Conservation (phyloP, 1,140 invertebrate genomes). For the Homarus americanus region DNA sequence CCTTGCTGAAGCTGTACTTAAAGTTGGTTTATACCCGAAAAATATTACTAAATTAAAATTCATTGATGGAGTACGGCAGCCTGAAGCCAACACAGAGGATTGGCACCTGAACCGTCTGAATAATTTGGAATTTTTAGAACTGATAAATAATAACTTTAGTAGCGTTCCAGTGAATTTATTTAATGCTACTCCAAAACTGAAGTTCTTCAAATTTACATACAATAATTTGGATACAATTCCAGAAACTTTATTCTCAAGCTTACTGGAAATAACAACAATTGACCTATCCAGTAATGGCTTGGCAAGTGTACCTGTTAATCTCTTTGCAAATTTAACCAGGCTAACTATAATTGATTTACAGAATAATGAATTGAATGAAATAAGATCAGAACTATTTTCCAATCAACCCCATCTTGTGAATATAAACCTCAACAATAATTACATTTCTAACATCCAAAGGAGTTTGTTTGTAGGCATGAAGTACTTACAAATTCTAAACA, state of each 20-base stretch:
- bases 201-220: neutral
- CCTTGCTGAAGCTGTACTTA: constrained; percentile 24
- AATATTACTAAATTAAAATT: constrained; percentile 15
- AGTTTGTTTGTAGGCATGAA: constrained; percentile 32
- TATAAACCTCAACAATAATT: constrained; percentile 35
- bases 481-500: constrained; percentile 7
- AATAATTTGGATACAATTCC: constrained; percentile 3
- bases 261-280: neutral
- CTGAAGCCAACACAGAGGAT: neutral
- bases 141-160: constrained; percentile 5
- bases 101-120: constrained; percentile 25
- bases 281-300: constrained; percentile 18
- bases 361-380: constrained; percentile 24
- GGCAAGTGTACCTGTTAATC: neutral
- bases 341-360: constrained; percentile 23
- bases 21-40: constrained; percentile 13
- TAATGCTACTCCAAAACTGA: neutral
- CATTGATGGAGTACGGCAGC: neutral
- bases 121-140: neutral
- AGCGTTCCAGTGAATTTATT: neutral
- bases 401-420: neutral
- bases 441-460: constrained; percentile 3
- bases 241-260: constrained; percentile 3
- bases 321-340: constrained; percentile 22
- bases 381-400: constrained; percentile 12